Evolutionary conservation across 2,113 vertebrate genomes (phyloP).

Genomic region (Tauraco erythrolophus): DNA sequence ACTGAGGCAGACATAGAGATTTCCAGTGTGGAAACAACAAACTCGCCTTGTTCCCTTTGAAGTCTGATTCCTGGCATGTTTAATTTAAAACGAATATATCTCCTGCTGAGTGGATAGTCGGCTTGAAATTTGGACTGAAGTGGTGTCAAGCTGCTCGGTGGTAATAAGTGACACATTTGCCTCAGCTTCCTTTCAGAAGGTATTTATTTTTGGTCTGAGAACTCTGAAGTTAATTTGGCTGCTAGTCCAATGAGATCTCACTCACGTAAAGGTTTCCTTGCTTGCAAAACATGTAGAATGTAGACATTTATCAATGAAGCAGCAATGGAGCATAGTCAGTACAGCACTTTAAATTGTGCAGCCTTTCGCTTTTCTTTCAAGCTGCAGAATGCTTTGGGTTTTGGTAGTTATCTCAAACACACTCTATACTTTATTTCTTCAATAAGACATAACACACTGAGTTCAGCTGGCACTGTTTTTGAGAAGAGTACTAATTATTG

Average conservation of each 20-base stretch:
- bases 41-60: not conserved
- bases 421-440: not conserved
- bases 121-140: conserved; percentile 37
- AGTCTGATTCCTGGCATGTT: conserved; percentile 28
- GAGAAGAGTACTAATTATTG: not conserved
- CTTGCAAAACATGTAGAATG: not conserved
- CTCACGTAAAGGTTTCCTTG: not conserved
- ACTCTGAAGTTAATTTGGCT: conserved; percentile 42
- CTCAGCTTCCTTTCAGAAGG: conserved; percentile 29
- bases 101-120: conserved; percentile 10
- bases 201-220: conserved; percentile 37
- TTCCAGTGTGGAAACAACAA: conserved; percentile 41
- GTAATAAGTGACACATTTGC: conserved; percentile 40
- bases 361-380: not conserved
- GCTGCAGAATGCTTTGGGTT: not conserved
- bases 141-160: conserved; percentile 18
- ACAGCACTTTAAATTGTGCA: not conserved
- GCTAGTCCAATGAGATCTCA: not conserved
- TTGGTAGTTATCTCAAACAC: not conserved
- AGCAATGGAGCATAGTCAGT: not conserved
- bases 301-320: not conserved
- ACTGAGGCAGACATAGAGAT: not conserved
- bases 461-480: not conserved
- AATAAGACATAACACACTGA: not conserved
- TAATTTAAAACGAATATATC: conserved; percentile 67